Percentiles rank a stretch among this genome's conserved stretches.
phyloP scores from a whole-genome alignment of 2,888 invertebrate genomes.

The Drosophila hawaiiensis region DNA sequence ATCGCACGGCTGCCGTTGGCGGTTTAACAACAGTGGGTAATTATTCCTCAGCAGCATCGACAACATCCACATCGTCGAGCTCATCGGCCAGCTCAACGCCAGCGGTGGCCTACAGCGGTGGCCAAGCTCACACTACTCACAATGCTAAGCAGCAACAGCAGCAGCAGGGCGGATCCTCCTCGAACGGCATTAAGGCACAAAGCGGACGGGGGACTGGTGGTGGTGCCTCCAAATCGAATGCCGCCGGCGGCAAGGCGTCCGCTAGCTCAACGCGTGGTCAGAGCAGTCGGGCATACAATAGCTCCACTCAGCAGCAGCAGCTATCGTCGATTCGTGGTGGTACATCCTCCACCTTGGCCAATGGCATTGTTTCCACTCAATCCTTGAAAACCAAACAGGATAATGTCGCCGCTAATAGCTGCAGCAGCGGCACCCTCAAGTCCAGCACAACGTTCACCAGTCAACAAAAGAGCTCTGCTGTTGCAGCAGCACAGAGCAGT shows the following conservation, averaged over 20 bases:
- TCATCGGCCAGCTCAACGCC: constrained; percentile 72
- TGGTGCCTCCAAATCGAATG: constrained; percentile 36
- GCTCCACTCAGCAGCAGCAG: constrained; percentile 25
- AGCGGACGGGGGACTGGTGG: constrained; percentile 44
- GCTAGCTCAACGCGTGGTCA: constrained; percentile 51
- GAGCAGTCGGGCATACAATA: constrained; percentile 46
- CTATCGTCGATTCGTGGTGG: constrained; percentile 23
- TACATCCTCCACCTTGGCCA: constrained; percentile 22
- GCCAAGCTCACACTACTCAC: constrained; percentile 24
- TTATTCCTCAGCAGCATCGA: constrained; percentile 73
- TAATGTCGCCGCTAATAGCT: constrained; percentile 2
- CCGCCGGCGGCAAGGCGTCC: constrained; percentile 43
- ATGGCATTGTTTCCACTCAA: constrained; percentile 37
- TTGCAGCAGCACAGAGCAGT: constrained; percentile 16
- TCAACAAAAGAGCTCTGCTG: constrained; percentile 39
- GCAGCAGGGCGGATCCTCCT: constrained; percentile 21
- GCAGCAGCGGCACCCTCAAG: constrained; percentile 31
- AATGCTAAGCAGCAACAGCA: constrained; percentile 49
- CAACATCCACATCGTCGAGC: constrained; percentile 74
- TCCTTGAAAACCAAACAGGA: constrained; percentile 52
- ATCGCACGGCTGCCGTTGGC: constrained; percentile 78
- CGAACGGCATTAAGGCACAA: constrained; percentile 38
- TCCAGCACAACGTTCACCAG: constrained; percentile 25
- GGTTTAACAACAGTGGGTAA: constrained; percentile 46
- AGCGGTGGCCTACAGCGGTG: constrained; percentile 56